These are phyloP conservation scores for Manacus vitellinus DNA, from an alignment of 2,113 vertebrate species.

Conservation along the genomic window DNA sequence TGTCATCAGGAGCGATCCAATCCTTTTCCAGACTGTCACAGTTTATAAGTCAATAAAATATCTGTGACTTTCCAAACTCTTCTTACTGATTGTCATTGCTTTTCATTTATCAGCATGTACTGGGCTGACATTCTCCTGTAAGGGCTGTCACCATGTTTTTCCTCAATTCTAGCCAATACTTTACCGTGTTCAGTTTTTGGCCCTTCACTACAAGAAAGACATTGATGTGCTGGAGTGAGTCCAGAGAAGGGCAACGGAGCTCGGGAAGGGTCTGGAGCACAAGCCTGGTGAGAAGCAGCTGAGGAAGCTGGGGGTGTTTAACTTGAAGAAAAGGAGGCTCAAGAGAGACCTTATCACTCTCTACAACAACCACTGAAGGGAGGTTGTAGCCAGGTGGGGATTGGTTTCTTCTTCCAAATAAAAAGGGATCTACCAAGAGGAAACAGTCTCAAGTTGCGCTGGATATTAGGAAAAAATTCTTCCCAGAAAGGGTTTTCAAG, in stretches of 20 bases:
- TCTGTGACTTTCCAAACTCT: background rate
- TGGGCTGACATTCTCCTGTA: background rate
- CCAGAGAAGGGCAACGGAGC: background rate
- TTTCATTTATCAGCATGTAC: background rate
- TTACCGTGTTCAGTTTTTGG: background rate
- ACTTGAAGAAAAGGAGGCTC: background rate
- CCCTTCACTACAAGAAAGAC: background rate
- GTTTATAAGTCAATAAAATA: background rate
- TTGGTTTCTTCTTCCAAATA: background rate
- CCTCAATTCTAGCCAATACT: background rate
- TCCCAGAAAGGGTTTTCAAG: background rate
- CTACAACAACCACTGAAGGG: background rate
- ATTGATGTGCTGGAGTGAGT: background rate
- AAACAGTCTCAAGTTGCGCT: background rate
- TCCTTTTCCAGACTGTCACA: background rate
- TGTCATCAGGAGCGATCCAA: background rate
- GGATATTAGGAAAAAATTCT: background rate
- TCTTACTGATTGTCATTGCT: background rate
- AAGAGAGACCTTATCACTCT: background rate
- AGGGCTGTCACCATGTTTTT: background rate
- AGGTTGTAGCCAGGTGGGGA: too few species aligned
- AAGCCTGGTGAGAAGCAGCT: fast-evolving
- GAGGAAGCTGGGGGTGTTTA: background rate
- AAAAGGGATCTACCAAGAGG: background rate
- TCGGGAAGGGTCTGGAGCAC: background rate